phyloP scores from a whole-genome alignment of 1,140 invertebrate species.

The Conus betulinus region DNA sequence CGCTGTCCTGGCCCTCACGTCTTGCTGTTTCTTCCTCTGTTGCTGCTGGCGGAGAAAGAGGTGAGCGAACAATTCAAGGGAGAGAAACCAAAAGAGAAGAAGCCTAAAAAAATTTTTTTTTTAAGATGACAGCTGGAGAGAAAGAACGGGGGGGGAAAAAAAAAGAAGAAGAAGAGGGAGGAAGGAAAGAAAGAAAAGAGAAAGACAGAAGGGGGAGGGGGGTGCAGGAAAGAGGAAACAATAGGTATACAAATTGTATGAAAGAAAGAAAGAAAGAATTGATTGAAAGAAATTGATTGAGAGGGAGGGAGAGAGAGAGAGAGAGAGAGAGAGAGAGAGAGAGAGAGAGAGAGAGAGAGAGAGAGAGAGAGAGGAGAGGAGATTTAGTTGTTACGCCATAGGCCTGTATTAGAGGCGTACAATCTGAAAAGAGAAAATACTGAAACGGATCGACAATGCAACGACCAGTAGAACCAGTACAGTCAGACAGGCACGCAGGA shows the following conservation, averaged over 20 bases:
- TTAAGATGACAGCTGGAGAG: not conserved
- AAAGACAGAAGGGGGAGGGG: not conserved
- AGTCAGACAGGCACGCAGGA: no score
- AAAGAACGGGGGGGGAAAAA: not conserved
- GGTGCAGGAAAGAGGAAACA: constrained; percentile 60
- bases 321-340: no score
- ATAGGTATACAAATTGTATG: constrained; percentile 46
- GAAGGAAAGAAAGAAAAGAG: not conserved
- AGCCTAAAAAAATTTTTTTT: not conserved
- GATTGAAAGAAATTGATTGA: constrained; percentile 51
- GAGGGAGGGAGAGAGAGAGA: constrained; percentile 51
- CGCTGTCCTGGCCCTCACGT: not conserved
- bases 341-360: no score
- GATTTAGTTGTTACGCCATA: no score
- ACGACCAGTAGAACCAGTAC: no score
- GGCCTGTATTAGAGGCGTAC: no score
- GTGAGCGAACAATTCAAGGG: not conserved
- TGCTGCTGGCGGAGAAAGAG: not conserved
- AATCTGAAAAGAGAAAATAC: no score
- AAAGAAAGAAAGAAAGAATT: no score
- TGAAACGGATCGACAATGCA: no score
- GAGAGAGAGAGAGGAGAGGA: no score
- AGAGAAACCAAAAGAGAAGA: not conserved
- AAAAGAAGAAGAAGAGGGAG: not conserved
- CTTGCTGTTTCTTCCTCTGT: constrained; percentile 4